Conservation (phyloP, 2,797 vertebrate species). For the Sebastes kiyomatsui region DNA sequence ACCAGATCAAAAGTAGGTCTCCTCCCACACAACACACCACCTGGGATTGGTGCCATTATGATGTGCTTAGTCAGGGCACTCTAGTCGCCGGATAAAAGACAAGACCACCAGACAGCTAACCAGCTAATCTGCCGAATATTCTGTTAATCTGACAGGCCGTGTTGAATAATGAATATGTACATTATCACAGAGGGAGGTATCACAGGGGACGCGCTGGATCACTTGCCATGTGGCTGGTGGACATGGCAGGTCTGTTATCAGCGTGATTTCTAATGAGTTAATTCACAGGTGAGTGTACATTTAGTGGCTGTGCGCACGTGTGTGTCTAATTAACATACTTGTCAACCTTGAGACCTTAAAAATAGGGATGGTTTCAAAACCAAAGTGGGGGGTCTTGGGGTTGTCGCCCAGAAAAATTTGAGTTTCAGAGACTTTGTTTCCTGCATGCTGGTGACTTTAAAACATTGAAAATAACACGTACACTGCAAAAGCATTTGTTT, state of each 20-base stretch:
- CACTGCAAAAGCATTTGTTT: too few relatives aligned
- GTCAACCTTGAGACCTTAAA: too few relatives aligned
- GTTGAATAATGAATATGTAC: constrained; percentile 74
- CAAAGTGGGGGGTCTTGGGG: accelerated
- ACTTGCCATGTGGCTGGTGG: constrained; percentile 33
- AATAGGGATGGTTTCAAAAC: too few relatives aligned
- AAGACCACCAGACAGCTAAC: constrained; percentile 60
- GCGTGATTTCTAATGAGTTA: constrained; percentile 59
- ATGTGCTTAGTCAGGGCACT: constrained; percentile 44
- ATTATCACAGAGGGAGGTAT: constrained; percentile 67
- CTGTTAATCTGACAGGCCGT: constrained; percentile 63
- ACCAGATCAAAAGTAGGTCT: constrained; percentile 43
- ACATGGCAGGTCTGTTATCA: constrained; percentile 57
- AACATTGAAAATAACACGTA: too few relatives aligned
- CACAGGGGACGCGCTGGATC: constrained; percentile 44
- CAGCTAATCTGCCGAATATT: constrained; percentile 65
- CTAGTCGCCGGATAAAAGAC: constrained; percentile 51
- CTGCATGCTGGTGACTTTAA: too few relatives aligned
- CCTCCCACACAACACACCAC: constrained; percentile 8
- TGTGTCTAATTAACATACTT: constrained; percentile 16
- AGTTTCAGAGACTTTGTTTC: too few relatives aligned
- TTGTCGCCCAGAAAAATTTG: too few relatives aligned
- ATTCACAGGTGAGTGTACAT: constrained; percentile 54
- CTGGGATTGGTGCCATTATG: constrained; percentile 42
- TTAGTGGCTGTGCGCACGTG: not conserved